phyloP scores from a whole-genome alignment of 2,888 invertebrate genomes.

The Metallyticus violacea region DNA sequence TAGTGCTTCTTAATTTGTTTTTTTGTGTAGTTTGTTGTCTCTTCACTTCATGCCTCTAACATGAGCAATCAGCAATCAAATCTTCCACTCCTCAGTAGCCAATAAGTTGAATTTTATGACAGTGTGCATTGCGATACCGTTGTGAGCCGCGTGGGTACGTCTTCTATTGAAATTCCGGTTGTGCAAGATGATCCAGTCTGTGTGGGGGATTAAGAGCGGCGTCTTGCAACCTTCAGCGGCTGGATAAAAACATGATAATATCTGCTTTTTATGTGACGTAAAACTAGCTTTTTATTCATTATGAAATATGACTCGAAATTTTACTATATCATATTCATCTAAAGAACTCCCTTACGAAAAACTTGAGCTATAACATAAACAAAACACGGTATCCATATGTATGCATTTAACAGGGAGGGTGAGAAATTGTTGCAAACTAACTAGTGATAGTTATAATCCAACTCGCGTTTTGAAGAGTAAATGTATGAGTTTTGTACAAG shows the following conservation, averaged over 20 bases:
- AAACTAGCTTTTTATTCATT: background rate
- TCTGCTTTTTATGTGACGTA: background rate
- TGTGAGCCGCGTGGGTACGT: background rate
- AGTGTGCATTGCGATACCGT: background rate
- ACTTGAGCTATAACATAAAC: background rate
- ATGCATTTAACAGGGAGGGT: background rate
- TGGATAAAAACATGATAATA: background rate
- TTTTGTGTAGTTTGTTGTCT: no score
- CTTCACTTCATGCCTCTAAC: no score
- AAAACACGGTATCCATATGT: background rate
- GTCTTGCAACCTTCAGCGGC: background rate
- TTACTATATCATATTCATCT: background rate
- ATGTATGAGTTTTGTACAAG: no score
- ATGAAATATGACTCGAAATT: background rate
- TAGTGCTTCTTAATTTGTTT: no score
- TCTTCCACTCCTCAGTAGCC: background rate
- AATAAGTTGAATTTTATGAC: background rate
- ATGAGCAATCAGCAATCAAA: no score
- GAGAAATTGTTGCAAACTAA: background rate
- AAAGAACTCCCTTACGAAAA: background rate
- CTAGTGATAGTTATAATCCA: background rate
- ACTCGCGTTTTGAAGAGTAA: background rate
- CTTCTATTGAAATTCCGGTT: background rate
- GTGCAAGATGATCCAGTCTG: background rate
- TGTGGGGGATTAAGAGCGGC: background rate